Percentiles rank a stretch among this genome's conserved stretches.
These are phyloP conservation scores for Sander vitreus DNA, from an alignment of 2,113 vertebrate species.

Conservation along the genomic window DNA sequence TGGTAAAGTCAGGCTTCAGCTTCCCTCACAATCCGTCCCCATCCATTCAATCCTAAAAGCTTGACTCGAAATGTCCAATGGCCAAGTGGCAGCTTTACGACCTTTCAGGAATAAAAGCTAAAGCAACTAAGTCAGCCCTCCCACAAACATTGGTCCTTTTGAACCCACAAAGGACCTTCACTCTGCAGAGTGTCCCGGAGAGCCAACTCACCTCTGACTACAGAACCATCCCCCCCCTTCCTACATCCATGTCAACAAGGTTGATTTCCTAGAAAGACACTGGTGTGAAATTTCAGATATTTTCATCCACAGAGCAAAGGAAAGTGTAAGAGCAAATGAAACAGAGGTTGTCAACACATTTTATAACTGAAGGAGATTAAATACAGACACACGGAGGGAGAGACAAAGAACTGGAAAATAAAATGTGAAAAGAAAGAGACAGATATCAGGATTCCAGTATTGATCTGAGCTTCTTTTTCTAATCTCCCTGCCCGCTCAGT, in stretches of 20 bases:
- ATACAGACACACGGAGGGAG: neutral
- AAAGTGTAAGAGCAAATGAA: neutral
- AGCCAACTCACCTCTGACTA: neutral
- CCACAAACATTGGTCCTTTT: slow-evolving; percentile 52
- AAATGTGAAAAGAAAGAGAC: neutral
- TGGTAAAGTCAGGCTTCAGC: slow-evolving; percentile 41
- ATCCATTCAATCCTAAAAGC: slow-evolving; percentile 46
- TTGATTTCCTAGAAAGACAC: slow-evolving; percentile 22
- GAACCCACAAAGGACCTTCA: slow-evolving; percentile 50
- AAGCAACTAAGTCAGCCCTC: slow-evolving; percentile 69
- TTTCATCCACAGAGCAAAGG: slow-evolving; percentile 1
- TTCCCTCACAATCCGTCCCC: slow-evolving; percentile 46
- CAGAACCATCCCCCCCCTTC: neutral
- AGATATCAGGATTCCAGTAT: slow-evolving; percentile 48
- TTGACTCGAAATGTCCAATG: slow-evolving; percentile 58
- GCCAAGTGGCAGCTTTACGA: slow-evolving; percentile 80
- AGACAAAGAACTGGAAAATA: slow-evolving; percentile 4
- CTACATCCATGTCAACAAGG: slow-evolving; percentile 21
- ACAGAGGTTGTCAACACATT: neutral
- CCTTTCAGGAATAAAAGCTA: slow-evolving; percentile 73
- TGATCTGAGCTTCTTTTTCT: slow-evolving; percentile 62
- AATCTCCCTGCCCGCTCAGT: slow-evolving; percentile 63
- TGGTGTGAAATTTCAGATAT: slow-evolving; percentile 48
- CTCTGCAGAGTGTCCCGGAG: slow-evolving; percentile 18
- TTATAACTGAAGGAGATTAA: neutral